Conservation (phyloP, 2,888 invertebrate genomes). For the Orthosia cruda region DNA sequence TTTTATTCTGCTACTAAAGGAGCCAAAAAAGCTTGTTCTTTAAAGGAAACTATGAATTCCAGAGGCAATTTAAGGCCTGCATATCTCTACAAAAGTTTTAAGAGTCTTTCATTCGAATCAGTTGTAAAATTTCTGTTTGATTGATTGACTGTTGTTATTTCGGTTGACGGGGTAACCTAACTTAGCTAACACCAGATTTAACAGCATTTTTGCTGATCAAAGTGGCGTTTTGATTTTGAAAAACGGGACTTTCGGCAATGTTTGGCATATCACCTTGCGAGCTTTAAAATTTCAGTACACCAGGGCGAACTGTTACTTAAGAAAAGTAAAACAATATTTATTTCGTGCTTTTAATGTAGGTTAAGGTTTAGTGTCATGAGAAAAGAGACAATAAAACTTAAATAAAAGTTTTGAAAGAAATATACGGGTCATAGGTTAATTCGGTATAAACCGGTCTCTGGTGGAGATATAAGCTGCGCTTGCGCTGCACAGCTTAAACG, state of each 20-base stretch:
- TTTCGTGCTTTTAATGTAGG: constrained; percentile 51
- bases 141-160: constrained; percentile 6
- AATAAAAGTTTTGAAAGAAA: constrained; percentile 60
- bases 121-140: background rate
- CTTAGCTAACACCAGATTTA: too few relatives aligned
- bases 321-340: constrained; percentile 11
- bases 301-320: background rate
- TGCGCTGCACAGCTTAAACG: constrained; percentile 31
- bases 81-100: too few relatives aligned
- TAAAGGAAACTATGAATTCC: too few relatives aligned
- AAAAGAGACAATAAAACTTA: constrained; percentile 63
- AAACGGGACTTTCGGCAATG: too few relatives aligned
- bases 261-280: too few relatives aligned
- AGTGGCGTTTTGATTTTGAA: too few relatives aligned
- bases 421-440: constrained; percentile 71
- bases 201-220: too few relatives aligned
- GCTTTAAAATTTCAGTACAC: too few relatives aligned
- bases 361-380: constrained; percentile 67
- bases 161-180: background rate
- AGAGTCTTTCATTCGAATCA: too few relatives aligned
- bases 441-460: constrained; percentile 60
- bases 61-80: too few relatives aligned
- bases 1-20: background rate
- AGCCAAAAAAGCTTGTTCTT: too few relatives aligned
- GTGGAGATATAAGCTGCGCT: constrained; percentile 40